Evolutionary conservation across 1,140 invertebrate genomes (phyloP).

Genomic region (Globodera rostochiensis): DNA sequence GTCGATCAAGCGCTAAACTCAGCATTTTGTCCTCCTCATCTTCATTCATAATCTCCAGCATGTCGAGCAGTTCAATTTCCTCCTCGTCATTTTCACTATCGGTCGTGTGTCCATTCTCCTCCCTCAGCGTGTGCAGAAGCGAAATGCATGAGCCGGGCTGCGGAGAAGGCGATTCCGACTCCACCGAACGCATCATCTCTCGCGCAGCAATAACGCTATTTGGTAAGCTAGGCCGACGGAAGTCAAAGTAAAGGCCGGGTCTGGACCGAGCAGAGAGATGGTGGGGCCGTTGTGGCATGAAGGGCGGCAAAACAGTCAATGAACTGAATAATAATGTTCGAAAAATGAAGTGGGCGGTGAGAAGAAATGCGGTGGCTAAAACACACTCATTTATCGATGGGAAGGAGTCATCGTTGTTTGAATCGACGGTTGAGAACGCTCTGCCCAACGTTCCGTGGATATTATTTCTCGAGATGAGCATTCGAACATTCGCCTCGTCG

Average conservation of each 20-base stretch:
- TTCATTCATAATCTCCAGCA: neutral
- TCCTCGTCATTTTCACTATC: neutral
- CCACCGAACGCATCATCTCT: neutral
- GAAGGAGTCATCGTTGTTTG: neutral
- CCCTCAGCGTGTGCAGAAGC: conserved; percentile 5
- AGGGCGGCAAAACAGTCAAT: neutral
- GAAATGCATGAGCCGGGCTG: conserved; percentile 8
- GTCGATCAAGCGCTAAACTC: neutral
- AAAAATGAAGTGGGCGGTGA: neutral
- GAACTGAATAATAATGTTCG: neutral
- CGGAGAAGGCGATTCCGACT: neutral
- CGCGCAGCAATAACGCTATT: neutral
- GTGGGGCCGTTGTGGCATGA: neutral
- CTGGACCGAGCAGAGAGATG: neutral
- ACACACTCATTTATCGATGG: conserved; percentile 2
- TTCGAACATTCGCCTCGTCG: neutral
- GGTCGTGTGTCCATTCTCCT: neutral
- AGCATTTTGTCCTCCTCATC: neutral
- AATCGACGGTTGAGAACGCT: neutral
- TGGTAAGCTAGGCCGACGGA: neutral
- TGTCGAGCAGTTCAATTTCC: neutral
- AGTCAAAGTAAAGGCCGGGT: conserved; percentile 3
- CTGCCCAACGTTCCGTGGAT: neutral
- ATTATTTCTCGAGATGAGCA: neutral
- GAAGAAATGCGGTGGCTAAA: neutral